Base-by-base conservation (phyloP, 2,113 vertebrate genomes). In the Chionodraco myersi region DNA sequence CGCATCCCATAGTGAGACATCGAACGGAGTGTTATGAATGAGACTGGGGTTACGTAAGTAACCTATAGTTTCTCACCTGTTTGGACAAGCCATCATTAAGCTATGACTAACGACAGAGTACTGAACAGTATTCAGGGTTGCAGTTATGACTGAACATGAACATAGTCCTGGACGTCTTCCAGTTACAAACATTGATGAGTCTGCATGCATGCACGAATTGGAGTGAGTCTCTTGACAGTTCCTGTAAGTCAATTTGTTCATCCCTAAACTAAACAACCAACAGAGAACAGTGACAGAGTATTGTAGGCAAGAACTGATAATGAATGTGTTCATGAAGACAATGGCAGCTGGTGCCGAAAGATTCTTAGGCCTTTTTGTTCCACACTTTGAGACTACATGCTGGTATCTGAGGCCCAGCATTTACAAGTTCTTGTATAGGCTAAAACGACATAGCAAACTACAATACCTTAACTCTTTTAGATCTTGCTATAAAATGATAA, bases 281-380 rank as follows among this genome's bases (percentile, higher is more conserved):
- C 52, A 14, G 8, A 53, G 18, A 53, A 41, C 30, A 14, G 10
- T 36, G 41, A 53, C 26, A 62, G 14, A 44, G 30, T 10, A 13
- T n/a, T 30, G 15, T 48, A 53, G 48, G 30, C 10, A 41, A 63
- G 34, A 45, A 3, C 6, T 34, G 16, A 36, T 75, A 47, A 65
- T 56, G 30, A 13, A 26, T 56, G 5, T 47, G 7, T 48, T 75
- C 52, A 34, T 64, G 61, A 48, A 21, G 23, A 65, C 72, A 56
- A 56, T 47, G 34, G 72, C 23, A 36, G 74, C 47, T 68, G 51
- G 11, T 65, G 51, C n/a, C 23, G 48, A 75, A 65, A 23, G 10
- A 54, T 64, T 63, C 3, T 21, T 13, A n/a, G 1, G 10, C 49
- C n/a, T 30, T 6, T 54, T 64, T 64, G 51, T 57, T 56, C 72